Base-by-base conservation (phyloP, 2,113 vertebrate species). In the Forbesichthys agassizii region DNA sequence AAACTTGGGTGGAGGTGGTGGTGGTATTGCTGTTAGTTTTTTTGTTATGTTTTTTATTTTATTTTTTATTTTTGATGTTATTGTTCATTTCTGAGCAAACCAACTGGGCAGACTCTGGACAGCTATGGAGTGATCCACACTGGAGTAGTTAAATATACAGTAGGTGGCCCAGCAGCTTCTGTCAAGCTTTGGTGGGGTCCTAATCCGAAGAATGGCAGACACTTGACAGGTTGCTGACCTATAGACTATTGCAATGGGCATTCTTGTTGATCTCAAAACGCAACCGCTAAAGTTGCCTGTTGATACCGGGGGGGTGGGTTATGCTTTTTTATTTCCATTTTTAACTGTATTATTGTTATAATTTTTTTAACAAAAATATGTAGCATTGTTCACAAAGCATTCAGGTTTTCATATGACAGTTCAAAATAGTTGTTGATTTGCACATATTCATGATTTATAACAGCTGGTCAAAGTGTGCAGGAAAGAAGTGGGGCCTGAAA, bases 371-470 rank as follows among this genome's bases (percentile, higher is more conserved):
- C 82, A 61, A 18, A 84, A 88, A 93, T 93, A 96, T 97, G 96
- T 97, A 98, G 96, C 96, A 96, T 94, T 93, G 92, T 94, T 93
- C 92, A 93, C 93, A 88, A 91, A 94, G 92, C 92, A 93, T 94
- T 94, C 93, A 94, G 93, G 92, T 94, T 92, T 92, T 90, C 89
- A 88, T 91, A 84, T 85, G 88, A 90, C 81, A 87, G 86, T 87
- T 84, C 78, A 88, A 86, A 90, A 82, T 87, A 86, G 86, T 90
- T 58, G 84, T 89, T 90, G 81, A 88, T 92, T 93, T 93, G 92
- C 92, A 93, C 91, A 92, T 89, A 81, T 87, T 81, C 85, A 86
- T 89, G 86, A 90, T 90, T 92, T 87, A 68, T 69, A 83, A 88
- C 84, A 87, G 81, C 79, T 87, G 83, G 88, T 90, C 84, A 80